These are phyloP conservation scores for Acanthis flammea DNA, from an alignment of 2,797 vertebrate species.

Conservation along the genomic window DNA sequence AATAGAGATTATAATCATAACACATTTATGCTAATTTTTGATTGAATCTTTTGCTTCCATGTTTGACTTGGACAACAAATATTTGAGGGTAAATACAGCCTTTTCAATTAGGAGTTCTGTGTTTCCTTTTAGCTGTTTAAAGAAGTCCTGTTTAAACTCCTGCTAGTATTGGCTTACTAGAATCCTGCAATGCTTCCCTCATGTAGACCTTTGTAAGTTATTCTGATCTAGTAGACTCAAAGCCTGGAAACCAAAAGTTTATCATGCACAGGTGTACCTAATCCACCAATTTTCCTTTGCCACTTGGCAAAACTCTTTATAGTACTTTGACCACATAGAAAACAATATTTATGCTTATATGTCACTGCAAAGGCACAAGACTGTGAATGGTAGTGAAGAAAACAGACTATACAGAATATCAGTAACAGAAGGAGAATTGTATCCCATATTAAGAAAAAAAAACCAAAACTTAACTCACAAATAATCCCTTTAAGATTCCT, in stretches of 20 bases:
- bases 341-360: background rate
- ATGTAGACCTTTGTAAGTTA: background rate
- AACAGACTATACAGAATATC: background rate
- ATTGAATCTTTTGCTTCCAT: background rate
- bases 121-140: background rate
- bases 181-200: background rate
- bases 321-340: background rate
- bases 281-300: background rate
- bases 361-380: background rate
- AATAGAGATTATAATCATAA: background rate
- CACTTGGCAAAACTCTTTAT: background rate
- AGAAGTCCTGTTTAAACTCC: background rate
- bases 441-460: background rate
- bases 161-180: background rate
- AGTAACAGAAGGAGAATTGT: background rate
- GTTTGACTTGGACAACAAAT: background rate
- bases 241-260: background rate
- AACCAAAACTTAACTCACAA: background rate
- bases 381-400: background rate
- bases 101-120: background rate
- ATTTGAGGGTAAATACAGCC: background rate
- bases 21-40: fast-evolving
- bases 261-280: background rate
- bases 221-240: background rate
- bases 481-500: slow-evolving; percentile 1